Evolutionary conservation across 2,888 invertebrate species (phyloP), one percentile per base, ranked within the genome.

Genomic region (Cataglyphis albicans): DNA sequence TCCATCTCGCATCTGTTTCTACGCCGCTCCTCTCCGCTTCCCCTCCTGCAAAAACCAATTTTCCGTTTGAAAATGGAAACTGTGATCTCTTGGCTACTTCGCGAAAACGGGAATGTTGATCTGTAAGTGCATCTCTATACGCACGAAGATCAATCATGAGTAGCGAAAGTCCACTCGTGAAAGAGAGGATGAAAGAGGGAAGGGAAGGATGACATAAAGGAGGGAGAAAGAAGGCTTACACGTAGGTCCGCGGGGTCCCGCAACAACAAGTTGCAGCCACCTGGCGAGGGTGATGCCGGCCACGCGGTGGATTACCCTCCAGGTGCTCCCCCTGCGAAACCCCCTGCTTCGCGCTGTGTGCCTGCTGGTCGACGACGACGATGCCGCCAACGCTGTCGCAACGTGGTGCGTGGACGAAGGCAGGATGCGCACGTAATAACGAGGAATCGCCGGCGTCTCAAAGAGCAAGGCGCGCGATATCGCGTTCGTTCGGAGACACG

Each of bases 231-330:
- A 84, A 67, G 76, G 82, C 81, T 82, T 52, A 52, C 85, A 88
- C 88, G 85, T 84, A 86, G 84, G 70, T 89, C 18, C 87, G 88
- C 85, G 88, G 88, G 87, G 89, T 88, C 85, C 86, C 88, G 90
- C 91, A 90, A 93, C 91, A 93, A 92, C 93, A 93, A 93, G 93
- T 93, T 92, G 93, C 91, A 93, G 92, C 92, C 93, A 93, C 93
- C 93, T 93, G 93, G 92, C 91, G 88, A 91, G 85, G 90, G 87
- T 87, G 87, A 88, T 88, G 86, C 87, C 89, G 91, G 90, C 91
- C 92, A 91, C 92, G 90, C 90, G 91, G 90, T 89, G 91, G 84
- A 81, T 52, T 52, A 52, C 67, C 67, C 90, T 92, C 93, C 93
- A 93, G 93, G 92, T 93, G 93, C 91, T 91, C 87, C 81, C 75